phyloP scores from a whole-genome alignment of 2,113 vertebrate species.

The Hystrix brachyura region DNA sequence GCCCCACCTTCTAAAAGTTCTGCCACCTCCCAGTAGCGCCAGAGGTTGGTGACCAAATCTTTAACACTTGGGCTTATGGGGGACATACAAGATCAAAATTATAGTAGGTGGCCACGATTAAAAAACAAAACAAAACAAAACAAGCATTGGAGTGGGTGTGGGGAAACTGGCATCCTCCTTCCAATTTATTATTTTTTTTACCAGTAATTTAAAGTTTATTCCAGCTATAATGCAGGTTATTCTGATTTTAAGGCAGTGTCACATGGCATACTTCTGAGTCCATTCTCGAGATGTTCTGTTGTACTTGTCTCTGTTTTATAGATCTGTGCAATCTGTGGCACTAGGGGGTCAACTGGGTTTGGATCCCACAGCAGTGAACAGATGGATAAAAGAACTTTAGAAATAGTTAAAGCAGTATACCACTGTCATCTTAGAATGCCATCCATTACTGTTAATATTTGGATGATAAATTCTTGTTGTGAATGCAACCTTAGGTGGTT shows the following conservation, averaged over 20 bases:
- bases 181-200: too few relatives aligned
- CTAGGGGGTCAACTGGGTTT: too few relatives aligned
- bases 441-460: too few relatives aligned
- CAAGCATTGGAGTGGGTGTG: not conserved
- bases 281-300: slow-evolving; percentile 99
- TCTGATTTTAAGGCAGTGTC: slow-evolving; percentile 94
- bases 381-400: too few relatives aligned
- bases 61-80: not conserved
- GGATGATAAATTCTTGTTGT: too few relatives aligned
- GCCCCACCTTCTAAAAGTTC: not conserved
- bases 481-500: too few relatives aligned
- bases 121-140: not conserved
- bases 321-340: too few relatives aligned
- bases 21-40: too few relatives aligned
- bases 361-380: too few relatives aligned
- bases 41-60: not conserved
- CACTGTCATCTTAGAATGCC: too few relatives aligned
- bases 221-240: slow-evolving; percentile 95
- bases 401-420: too few relatives aligned
- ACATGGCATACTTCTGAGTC: slow-evolving; percentile 99
- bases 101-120: not conserved
- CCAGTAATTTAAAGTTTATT: slow-evolving; percentile 96
- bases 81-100: not conserved
- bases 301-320: too few relatives aligned
- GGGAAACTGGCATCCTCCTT: not conserved